Base-by-base conservation (phyloP, 2,113 vertebrate genomes). In the Odobenus rosmarus region DNA sequence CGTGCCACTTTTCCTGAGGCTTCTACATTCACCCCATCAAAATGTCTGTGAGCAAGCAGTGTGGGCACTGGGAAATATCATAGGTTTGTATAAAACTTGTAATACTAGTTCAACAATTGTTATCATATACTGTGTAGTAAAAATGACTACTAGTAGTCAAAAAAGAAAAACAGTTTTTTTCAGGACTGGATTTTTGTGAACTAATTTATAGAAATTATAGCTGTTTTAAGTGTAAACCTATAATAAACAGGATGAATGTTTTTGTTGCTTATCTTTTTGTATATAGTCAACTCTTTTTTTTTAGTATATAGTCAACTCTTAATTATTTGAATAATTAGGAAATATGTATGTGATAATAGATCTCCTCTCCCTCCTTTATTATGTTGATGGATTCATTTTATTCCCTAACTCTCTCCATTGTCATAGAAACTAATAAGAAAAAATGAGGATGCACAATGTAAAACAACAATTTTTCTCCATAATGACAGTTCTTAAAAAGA, bases 11-110 rank as follows among this genome's bases (percentile, higher is more conserved):
- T 99, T 99, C 98, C 98, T 99, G 98, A 99, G 99, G 98, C 99
- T 99, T 98, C 99, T 99, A 93, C 99, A 99, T 97, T 99, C 99
- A 94, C 99, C 99, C 87, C 99, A 99, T 98, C 99, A 99, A 99
- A 99, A 99, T 95, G 99, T 99, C 96, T 99, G 99, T 93, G 99
- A 99, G 97, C 99, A 99, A 98, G 99, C 99, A 0, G 99, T 99
- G 36, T 99, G 99, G 99, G 99, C 99, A 90, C 97, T 99, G 98
- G 99, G 99, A 76, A 99, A 99, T 98, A 99, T 99, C 98, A 99
- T 99, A 97, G 99, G 99, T 99, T 97, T 98, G 99, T 98, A 19
- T 90, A 91, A 33, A 76, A 85, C 12, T 96, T 93, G 4, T 0
- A 94, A 26, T 82, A 79, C 13, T 33, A 79, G 33, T 39, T 7